Evolutionary conservation across 2,797 vertebrate species (phyloP), one percentile per base, ranked within the genome.

Genomic region (Micropoecilia bifurca): DNA sequence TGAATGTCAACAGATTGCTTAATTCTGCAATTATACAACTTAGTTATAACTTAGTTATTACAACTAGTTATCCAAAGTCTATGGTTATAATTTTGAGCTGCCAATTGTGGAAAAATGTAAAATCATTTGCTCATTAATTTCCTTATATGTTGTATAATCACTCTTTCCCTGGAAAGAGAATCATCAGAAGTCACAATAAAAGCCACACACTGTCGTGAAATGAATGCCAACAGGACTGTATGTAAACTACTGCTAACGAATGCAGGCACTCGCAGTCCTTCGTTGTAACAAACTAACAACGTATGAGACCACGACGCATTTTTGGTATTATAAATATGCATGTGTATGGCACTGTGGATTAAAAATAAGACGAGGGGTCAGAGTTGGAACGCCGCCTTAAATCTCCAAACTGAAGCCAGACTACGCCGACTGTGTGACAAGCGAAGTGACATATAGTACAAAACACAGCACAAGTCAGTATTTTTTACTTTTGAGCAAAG

Each of bases 281-380:
- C 16, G 46, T 18, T n/a, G 61, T 68, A 25, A 18, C 13, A 30
- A 36, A 53, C 12, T 45, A n/a, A 69, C 63, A 39, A 28, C 71
- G 73, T 75, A 85, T 36, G 73, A 50, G 46, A 81, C 75, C 69
- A 55, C 59, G 82, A 75, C 76, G 36, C 77, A 75, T 78, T 90
- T 89, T 91, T 87, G 83, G 86, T 85, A 82, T 83, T 61, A 73
- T 80, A 79, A 80, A 79, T 79, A 85, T 85, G 86, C 88, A 71
- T 78, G 81, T 78, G 81, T 77, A 50, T 87, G 89, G 89, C 87
- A 90, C 85, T 76, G 83, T 77, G 84, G 74, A 84, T 71, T 78
- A 80, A 69, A 72, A 50, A 45, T 71, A 75, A 74, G 57, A 28
- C 74, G 57, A 59, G 80, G 71, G 41, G 84, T 73, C 28, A 6